phyloP scores from a whole-genome alignment of 92 coral and sea anemone genomes.

The Galaxea fascicularis region DNA sequence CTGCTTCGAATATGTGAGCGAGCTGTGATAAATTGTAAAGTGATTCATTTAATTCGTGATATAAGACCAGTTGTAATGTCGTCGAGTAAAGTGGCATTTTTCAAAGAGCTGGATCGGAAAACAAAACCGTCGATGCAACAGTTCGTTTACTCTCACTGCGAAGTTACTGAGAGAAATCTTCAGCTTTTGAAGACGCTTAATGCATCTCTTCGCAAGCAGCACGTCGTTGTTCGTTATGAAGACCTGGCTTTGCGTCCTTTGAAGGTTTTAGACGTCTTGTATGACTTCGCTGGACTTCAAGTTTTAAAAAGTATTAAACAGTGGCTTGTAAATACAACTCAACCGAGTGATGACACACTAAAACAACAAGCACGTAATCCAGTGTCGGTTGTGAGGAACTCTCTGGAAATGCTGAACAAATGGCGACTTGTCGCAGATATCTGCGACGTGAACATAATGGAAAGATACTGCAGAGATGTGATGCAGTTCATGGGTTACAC shows the following conservation, averaged over 20 bases:
- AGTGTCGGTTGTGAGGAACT: constrained; percentile 33
- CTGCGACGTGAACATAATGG: constrained; percentile 37
- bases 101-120: constrained; percentile 18
- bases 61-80: constrained; percentile 55
- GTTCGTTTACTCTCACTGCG: constrained; percentile 34
- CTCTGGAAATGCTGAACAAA: constrained; percentile 30
- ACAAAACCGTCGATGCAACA: constrained; percentile 22
- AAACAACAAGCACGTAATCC: constrained; percentile 18
- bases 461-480: constrained; percentile 51
- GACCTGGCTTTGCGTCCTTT: constrained; percentile 49
- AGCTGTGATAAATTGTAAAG: constrained; percentile 41
- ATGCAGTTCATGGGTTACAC: constrained; percentile 53
- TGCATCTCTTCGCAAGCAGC: background rate
- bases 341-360: constrained; percentile 11
- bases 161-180: constrained; percentile 48
- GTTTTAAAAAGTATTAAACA: constrained; percentile 11
- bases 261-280: constrained; percentile 2
- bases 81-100: constrained; percentile 42
- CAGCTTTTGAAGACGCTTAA: background rate
- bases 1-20: constrained; percentile 29
- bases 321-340: constrained; percentile 50
- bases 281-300: constrained; percentile 35
- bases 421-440: constrained; percentile 41
- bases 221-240: constrained; percentile 47
- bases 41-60: constrained; percentile 47